These are phyloP conservation scores for Pediacus dermestoides DNA, from an alignment of 2,888 invertebrate species.

Conservation along the genomic window DNA sequence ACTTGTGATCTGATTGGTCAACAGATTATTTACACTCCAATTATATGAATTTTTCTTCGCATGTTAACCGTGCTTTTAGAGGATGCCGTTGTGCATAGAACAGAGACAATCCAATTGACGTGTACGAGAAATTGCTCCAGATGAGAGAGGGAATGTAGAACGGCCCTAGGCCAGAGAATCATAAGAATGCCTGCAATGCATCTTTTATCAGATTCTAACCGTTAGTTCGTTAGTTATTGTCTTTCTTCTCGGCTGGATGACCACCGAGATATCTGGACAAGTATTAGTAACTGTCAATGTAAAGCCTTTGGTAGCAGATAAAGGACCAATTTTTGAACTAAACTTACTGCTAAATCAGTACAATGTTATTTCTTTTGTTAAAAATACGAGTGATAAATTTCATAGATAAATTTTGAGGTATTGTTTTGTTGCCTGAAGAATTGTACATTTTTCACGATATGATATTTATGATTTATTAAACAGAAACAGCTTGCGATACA, in stretches of 20 bases:
- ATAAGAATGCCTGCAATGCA: conserved; percentile 41
- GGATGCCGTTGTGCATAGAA: conserved; percentile 1
- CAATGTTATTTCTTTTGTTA: too few relatives aligned
- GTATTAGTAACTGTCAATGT: conserved; percentile 45
- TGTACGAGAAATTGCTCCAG: too few relatives aligned
- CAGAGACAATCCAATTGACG: conserved; percentile 2
- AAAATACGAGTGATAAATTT: too few relatives aligned
- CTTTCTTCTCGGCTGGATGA: conserved; percentile 41
- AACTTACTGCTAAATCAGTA: too few relatives aligned
- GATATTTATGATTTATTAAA: too few relatives aligned
- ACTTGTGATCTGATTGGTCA: conserved; percentile 31
- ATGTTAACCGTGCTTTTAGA: too few relatives aligned
- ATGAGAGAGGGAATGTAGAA: conserved; percentile 29
- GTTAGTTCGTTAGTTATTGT: conserved; percentile 45
- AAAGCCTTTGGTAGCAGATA: conserved; percentile 27
- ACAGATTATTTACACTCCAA: conserved; percentile 36
- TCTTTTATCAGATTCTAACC: conserved; percentile 44
- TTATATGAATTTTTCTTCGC: conserved; percentile 21
- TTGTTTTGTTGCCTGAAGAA: too few relatives aligned
- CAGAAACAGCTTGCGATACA: too few relatives aligned
- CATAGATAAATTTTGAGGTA: too few relatives aligned
- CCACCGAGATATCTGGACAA: conserved; percentile 38
- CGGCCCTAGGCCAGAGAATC: conserved; percentile 29
- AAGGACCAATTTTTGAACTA: conserved; percentile 29
- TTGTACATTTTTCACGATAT: too few relatives aligned